Percentiles rank a stretch among this genome's conserved stretches.
phyloP scores from a whole-genome alignment of 2,113 vertebrate genomes.

The Dasyurus viverrinus region DNA sequence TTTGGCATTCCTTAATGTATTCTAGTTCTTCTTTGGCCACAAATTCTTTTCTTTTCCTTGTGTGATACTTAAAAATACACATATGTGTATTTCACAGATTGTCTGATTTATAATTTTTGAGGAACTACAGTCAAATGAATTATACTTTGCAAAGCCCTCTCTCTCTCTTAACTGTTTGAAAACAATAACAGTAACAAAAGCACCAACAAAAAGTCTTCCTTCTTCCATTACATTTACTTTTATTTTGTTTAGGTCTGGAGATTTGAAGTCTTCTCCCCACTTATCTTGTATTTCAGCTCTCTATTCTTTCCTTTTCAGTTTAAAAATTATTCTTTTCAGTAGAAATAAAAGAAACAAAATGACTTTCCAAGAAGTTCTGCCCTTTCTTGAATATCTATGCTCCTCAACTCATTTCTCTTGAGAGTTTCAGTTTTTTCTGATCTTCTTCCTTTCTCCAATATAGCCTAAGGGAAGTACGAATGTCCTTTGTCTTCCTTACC shows the following conservation, averaged over 20 bases:
- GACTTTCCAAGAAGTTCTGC: not conserved
- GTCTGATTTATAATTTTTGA: not conserved
- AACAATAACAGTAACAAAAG: too few relatives aligned
- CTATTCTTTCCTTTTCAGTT: not conserved
- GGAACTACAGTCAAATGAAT: not conserved
- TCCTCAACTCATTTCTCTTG: not conserved
- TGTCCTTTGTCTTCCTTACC: not conserved
- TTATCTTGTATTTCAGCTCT: not conserved
- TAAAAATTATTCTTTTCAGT: not conserved
- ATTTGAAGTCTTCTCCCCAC: not conserved
- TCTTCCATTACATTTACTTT: not conserved
- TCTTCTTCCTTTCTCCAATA: not conserved
- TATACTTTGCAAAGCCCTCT: not conserved
- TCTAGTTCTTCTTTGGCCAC: too few relatives aligned
- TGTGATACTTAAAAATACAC: too few relatives aligned
- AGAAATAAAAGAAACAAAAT: not conserved
- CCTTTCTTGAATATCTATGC: not conserved
- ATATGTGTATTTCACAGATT: not conserved
- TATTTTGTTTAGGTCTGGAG: not conserved
- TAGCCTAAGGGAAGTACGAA: not conserved
- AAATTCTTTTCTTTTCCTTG: too few relatives aligned
- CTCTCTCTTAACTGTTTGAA: not conserved
- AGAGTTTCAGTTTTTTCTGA: not conserved
- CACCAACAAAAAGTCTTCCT: not conserved
- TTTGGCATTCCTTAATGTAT: too few relatives aligned